phyloP scores from a whole-genome alignment of 2,797 vertebrate genomes.

The Acanthurus lineatus region DNA sequence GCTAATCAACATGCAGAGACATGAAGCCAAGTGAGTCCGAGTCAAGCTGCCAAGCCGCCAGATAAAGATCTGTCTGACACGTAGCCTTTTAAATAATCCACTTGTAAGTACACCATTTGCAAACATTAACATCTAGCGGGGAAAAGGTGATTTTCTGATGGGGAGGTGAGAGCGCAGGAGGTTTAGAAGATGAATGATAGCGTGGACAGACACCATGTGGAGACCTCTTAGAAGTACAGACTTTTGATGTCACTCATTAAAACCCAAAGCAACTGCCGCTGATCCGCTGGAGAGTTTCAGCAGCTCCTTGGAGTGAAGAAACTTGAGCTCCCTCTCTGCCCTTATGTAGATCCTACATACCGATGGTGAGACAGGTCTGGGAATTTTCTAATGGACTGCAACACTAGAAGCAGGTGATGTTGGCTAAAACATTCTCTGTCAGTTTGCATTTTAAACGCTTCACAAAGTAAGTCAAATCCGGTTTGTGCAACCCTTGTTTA shows the following conservation, averaged over 20 bases:
- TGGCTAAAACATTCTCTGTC: constrained; percentile 82
- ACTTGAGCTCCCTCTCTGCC: constrained; percentile 33
- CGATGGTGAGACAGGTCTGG: constrained; percentile 59
- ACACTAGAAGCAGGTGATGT: constrained; percentile 81
- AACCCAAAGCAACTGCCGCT: constrained; percentile 59
- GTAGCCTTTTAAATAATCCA: constrained; percentile 83
- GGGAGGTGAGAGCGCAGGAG: constrained; percentile 9
- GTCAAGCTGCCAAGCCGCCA: constrained; percentile 75
- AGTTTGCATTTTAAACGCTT: constrained; percentile 81
- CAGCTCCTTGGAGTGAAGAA: constrained; percentile 32
- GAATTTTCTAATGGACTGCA: constrained; percentile 65
- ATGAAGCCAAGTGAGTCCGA: constrained; percentile 67
- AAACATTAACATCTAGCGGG: constrained; percentile 73
- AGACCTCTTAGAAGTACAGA: constrained; percentile 48
- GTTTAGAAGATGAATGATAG: constrained; percentile 55
- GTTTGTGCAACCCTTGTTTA: constrained; percentile 75
- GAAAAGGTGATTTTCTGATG: constrained; percentile 61
- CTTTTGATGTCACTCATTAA: constrained; percentile 74
- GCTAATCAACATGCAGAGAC: constrained; percentile 82
- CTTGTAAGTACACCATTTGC: constrained; percentile 77
- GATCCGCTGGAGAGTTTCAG: constrained; percentile 51
- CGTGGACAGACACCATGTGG: constrained; percentile 48
- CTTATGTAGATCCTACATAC: constrained; percentile 63
- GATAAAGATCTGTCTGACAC: constrained; percentile 81
- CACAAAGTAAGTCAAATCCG: constrained; percentile 81